Percentiles rank a stretch among this genome's conserved stretches.
phyloP scores from a whole-genome alignment of 2,888 invertebrate genomes.

The Drosophila rellima region DNA sequence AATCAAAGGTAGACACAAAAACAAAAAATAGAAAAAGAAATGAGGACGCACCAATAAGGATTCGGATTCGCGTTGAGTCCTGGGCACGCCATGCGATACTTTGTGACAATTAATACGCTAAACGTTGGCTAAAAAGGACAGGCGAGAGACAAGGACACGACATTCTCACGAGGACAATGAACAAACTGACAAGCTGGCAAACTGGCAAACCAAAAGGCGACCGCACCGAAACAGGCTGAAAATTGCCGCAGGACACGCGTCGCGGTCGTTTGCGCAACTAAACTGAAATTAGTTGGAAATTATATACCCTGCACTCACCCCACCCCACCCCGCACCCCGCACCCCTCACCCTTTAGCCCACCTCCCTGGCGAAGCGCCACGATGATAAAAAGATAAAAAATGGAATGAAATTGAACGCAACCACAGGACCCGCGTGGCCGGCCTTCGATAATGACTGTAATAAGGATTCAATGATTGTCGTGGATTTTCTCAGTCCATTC shows the following conservation, averaged over 20 bases:
- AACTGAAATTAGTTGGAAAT: slow-evolving; percentile 79
- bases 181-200: slow-evolving; percentile 13
- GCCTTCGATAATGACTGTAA: slow-evolving; percentile 75
- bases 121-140: slow-evolving; percentile 53
- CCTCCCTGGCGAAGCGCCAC: slow-evolving; percentile 13
- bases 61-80: slow-evolving; percentile 21
- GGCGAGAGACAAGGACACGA: slow-evolving; percentile 37
- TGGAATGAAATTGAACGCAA: slow-evolving; percentile 69
- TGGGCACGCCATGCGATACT: slow-evolving; percentile 68
- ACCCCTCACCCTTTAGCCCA: not conserved
- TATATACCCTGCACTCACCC: slow-evolving; percentile 30
- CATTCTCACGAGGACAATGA: slow-evolving; percentile 45
- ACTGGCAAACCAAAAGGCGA: slow-evolving; percentile 38
- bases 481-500: slow-evolving; percentile 35
- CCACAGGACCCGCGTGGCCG: slow-evolving; percentile 59
- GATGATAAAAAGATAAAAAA: slow-evolving; percentile 63
- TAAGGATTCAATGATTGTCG: slow-evolving; percentile 81
- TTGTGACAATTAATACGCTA: slow-evolving; percentile 83
- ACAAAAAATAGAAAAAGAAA: too few species aligned
- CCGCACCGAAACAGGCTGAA: slow-evolving; percentile 61
- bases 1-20: slow-evolving; percentile 64
- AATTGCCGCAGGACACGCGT: slow-evolving; percentile 83
- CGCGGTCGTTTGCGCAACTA: slow-evolving; percentile 75
- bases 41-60: slow-evolving; percentile 49
- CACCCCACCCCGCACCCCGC: not conserved